A percentile compares a stretch with the other conserved stretches of the same genome.
Evolutionary conservation across 1,140 invertebrate genomes (phyloP).

Genomic region (Psix sp.): DNA sequence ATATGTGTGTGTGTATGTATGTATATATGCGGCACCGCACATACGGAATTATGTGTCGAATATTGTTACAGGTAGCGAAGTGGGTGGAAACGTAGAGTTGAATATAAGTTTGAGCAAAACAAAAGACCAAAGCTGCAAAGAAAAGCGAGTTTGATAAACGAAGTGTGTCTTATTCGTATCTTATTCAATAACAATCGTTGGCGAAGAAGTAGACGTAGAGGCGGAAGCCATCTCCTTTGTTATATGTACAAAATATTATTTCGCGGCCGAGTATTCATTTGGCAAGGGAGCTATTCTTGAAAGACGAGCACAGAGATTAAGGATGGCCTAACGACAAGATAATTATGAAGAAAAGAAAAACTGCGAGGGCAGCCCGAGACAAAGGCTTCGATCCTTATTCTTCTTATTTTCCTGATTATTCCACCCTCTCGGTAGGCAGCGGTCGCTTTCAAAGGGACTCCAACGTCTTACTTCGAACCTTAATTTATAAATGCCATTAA

Average conservation of each 20-base stretch:
- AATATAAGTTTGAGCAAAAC: constrained; percentile 17
- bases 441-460: constrained; percentile 55
- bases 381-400: constrained; percentile 60
- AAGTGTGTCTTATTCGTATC: constrained; percentile 57
- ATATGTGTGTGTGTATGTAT: no score
- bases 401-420: constrained; percentile 62
- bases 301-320: constrained; percentile 68
- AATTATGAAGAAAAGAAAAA: constrained; percentile 71
- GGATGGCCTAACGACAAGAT: constrained; percentile 67
- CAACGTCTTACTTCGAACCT: constrained; percentile 55
- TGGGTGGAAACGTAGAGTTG: not conserved
- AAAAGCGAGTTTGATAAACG: constrained; percentile 59
- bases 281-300: constrained; percentile 66
- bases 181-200: constrained; percentile 67
- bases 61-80: no score
- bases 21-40: no score
- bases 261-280: constrained; percentile 66
- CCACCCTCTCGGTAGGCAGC: constrained; percentile 50
- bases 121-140: constrained; percentile 19
- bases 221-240: constrained; percentile 64
- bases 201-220: constrained; percentile 41
- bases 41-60: no score
- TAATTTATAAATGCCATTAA: constrained; percentile 65
- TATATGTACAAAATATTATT: constrained; percentile 70
- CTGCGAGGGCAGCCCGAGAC: constrained; percentile 64